Evolutionary conservation across 2,113 vertebrate genomes (phyloP), one percentile per base, ranked within the genome.

Genomic region (Plecturocebus donacophilus): DNA sequence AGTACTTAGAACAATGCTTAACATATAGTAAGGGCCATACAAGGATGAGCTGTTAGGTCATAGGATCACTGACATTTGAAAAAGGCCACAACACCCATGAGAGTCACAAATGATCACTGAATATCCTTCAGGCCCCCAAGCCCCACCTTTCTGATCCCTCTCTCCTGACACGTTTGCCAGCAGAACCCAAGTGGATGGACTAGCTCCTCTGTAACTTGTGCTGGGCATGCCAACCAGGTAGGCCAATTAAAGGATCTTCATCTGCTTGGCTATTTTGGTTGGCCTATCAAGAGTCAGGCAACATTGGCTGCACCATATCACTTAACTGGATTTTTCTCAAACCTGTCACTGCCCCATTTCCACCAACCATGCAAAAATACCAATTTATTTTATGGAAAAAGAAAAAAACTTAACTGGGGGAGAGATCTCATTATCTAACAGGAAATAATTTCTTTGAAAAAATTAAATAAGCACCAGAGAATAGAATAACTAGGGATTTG

Each of bases 321-420:
- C 14, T 73, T 42, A 77, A 61, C 56, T 73, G 32, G 2, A 87
- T 94, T 81, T 70, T 84, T 88, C 58, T 95, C 56, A 92, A 84
- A 75, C 20, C 8, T 93, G 7, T 27, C 66, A 73, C 3, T 71
- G 17, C 10, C 49, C 70, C 56, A 38, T 20, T 94, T 71, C 58
- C 66, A 9, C 10, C 73, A 93, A 82, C 32, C 52, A 19, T 40
- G 12, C 0, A 66, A 77, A 95, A 76, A 8, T 79, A 21, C 6
- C n/a, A 54, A 47, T 73, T 49, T 68, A 71, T 95, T 71, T 52
- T 40, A 54, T 45, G 19, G 11, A 45, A 88, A 85, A 87, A 52
- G 17, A 81, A 58, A 77, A 92, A 80, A 88, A 35, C 73, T 19
- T 45, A 25, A 40, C 7, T 52, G 16, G 5, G 11, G 71, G 23